phyloP scores from a whole-genome alignment of 1,140 invertebrate species.

The Stegodyphus dumicola region DNA sequence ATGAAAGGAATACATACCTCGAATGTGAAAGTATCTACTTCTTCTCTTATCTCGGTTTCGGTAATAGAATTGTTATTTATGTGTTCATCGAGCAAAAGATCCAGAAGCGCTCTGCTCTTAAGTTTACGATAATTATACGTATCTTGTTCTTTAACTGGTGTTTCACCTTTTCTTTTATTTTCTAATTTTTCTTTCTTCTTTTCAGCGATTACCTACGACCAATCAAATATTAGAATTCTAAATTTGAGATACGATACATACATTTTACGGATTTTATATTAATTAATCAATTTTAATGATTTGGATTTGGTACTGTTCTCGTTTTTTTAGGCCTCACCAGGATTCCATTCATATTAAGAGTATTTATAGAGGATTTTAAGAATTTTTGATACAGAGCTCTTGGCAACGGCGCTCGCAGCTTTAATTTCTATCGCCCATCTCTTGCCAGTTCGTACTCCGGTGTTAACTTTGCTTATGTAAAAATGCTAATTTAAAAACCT shows the following conservation, averaged over 20 bases:
- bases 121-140: not conserved
- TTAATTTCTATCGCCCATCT: too few relatives aligned
- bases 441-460: too few relatives aligned
- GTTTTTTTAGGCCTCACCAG: too few relatives aligned
- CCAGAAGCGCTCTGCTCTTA: constrained; percentile 81
- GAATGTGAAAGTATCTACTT: constrained; percentile 95
- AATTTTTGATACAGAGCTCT: not conserved
- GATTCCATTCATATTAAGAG: too few relatives aligned
- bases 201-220: constrained; percentile 9
- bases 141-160: not conserved
- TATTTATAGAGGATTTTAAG: too few relatives aligned
- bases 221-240: not conserved
- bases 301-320: too few relatives aligned
- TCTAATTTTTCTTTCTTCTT: constrained; percentile 1
- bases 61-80: constrained; percentile 74
- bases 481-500: too few relatives aligned
- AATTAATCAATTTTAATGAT: too few relatives aligned
- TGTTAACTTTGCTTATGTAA: too few relatives aligned
- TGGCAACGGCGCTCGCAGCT: too few relatives aligned
- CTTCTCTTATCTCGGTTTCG: constrained; percentile 89
- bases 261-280: not conserved
- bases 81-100: constrained; percentile 77
- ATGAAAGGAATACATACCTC: constrained; percentile 65
- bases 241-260: not conserved
- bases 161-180: not conserved